phyloP scores from a whole-genome alignment of 2,888 invertebrate species.

The Drosophila kuntzei region DNA sequence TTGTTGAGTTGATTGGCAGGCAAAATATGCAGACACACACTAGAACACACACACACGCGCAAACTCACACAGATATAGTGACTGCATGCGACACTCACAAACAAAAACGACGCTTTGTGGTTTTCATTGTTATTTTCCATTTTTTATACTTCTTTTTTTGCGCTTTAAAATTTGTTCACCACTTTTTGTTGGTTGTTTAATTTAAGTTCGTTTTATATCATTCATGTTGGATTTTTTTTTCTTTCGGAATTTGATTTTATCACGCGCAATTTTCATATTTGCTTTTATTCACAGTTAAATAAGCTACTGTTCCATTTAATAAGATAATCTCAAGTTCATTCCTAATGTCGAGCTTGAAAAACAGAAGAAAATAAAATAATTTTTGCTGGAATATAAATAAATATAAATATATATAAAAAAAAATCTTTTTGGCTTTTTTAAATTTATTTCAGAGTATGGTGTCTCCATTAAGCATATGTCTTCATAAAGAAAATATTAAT shows the following conservation, averaged over 20 bases:
- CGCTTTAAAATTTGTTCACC: slow-evolving; percentile 27
- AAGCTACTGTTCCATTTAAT: background rate
- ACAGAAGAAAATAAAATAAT: no score
- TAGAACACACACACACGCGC: slow-evolving; percentile 6
- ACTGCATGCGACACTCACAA: slow-evolving; percentile 67
- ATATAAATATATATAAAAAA: no score
- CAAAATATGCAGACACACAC: slow-evolving; percentile 59
- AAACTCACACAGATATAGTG: slow-evolving; percentile 22
- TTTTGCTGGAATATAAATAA: no score
- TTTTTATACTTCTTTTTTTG: slow-evolving; percentile 15
- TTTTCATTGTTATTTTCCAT: slow-evolving; percentile 63
- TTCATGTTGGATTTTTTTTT: slow-evolving; percentile 21
- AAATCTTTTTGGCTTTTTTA: no score
- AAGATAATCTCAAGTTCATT: background rate
- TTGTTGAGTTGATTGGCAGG: slow-evolving; percentile 82
- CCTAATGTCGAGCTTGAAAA: no score
- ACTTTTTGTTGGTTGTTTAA: slow-evolving; percentile 50
- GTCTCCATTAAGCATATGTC: no score
- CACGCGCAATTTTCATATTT: slow-evolving; percentile 40
- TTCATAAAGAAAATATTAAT: no score
- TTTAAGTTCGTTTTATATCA: slow-evolving; percentile 60
- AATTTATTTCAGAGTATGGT: no score
- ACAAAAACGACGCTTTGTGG: slow-evolving; percentile 71
- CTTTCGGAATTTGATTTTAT: slow-evolving; percentile 14
- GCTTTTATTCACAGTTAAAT: no score